Evolutionary conservation across 2,888 invertebrate genomes (phyloP), one percentile per base, ranked within the genome.

Genomic region (Scrobipalpa atriplicella): DNA sequence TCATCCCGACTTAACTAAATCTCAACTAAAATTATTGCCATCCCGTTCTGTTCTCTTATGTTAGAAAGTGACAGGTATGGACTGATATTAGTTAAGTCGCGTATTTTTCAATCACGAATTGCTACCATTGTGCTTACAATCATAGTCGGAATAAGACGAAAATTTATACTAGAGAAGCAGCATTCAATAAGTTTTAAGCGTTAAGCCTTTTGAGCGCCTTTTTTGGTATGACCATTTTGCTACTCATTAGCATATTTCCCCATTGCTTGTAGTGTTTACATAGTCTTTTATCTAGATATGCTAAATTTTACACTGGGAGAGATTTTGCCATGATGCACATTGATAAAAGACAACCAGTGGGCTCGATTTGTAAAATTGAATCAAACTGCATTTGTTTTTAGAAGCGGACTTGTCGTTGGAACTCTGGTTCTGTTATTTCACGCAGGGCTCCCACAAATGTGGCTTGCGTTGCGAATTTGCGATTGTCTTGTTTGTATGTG

Each of bases 181-280:
- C n/a, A n/a, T n/a, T n/a, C n/a, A n/a, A n/a, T n/a, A n/a, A n/a
- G n/a, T n/a, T n/a, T n/a, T n/a, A n/a, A n/a, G n/a, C n/a, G n/a
- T n/a, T n/a, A n/a, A n/a, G n/a, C n/a, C n/a, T n/a, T n/a, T n/a
- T n/a, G n/a, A n/a, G n/a, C n/a, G n/a, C n/a, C n/a, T n/a, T n/a
- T n/a, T n/a, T n/a, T n/a, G n/a, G n/a, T n/a, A n/a, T n/a, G n/a
- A n/a, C n/a, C n/a, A n/a, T n/a, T n/a, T n/a, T n/a, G n/a, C n/a
- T n/a, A n/a, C n/a, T n/a, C n/a, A n/a, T n/a, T n/a, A 90, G 93
- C 94, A 98, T 95, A 79, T 95, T 93, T 99, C 99, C 9, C 99
- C 98, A 75, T 97, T 96, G 73, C 95, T 95, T 2, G 97, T 97
- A 77, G 94, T 97, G 2, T 95, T n/a, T n/a, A n/a, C n/a, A n/a